Evolutionary conservation across 2,888 invertebrate genomes (phyloP).

Genomic region (Lepidocyrtinus sp.): DNA sequence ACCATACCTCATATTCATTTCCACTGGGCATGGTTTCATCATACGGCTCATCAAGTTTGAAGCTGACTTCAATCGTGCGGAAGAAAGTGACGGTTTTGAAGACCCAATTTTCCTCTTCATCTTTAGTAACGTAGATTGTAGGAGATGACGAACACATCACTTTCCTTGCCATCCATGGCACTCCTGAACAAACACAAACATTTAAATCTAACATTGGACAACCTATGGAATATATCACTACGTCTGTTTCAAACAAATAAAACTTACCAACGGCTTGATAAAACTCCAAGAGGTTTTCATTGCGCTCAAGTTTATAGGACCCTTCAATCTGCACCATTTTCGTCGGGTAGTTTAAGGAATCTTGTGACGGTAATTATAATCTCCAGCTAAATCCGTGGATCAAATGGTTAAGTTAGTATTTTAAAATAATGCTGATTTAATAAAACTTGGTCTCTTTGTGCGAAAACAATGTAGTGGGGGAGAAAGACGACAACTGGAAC

Average conservation of each 20-base stretch:
- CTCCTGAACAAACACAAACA: slow-evolving; percentile 73
- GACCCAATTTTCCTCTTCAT: slow-evolving; percentile 75
- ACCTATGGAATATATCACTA: too few species aligned
- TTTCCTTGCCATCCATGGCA: slow-evolving; percentile 79
- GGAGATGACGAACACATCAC: slow-evolving; percentile 79
- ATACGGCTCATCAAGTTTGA: slow-evolving; percentile 78
- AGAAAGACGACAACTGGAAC: too few species aligned
- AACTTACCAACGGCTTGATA: slow-evolving; percentile 78
- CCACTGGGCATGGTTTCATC: slow-evolving; percentile 79
- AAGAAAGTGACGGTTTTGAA: slow-evolving; percentile 77
- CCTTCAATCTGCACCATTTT: slow-evolving; percentile 77
- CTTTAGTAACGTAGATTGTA: slow-evolving; percentile 75
- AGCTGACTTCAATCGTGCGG: slow-evolving; percentile 75
- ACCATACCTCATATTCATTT: slow-evolving; percentile 73
- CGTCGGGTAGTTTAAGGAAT: too few species aligned
- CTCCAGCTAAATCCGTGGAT: too few species aligned
- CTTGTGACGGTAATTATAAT: too few species aligned
- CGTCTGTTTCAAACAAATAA: not conserved
- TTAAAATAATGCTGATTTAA: too few species aligned
- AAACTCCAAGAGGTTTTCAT: slow-evolving; percentile 80
- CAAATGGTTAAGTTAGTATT: too few species aligned
- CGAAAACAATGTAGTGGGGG: too few species aligned
- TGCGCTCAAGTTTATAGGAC: slow-evolving; percentile 79
- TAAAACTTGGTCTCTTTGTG: too few species aligned
- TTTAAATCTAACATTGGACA: slow-evolving; percentile 26